phyloP scores from a whole-genome alignment of 2,888 invertebrate species.

The Andrena trimmerana region DNA sequence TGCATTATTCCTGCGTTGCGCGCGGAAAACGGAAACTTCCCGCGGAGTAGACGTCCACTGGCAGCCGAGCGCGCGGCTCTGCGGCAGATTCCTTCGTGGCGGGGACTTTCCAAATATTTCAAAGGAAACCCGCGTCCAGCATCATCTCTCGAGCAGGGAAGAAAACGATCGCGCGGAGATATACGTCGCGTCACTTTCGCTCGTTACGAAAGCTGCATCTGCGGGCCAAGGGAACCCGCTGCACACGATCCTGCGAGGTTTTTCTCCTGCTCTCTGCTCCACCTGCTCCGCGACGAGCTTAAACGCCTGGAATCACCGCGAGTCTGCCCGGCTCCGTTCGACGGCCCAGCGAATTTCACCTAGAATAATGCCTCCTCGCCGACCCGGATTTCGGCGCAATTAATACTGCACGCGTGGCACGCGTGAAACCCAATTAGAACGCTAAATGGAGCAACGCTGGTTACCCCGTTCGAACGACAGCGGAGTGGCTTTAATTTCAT shows the following conservation, averaged over 20 bases:
- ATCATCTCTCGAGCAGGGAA: conserved; percentile 12
- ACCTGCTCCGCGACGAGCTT: neutral
- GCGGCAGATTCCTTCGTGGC: neutral
- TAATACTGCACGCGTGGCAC: conserved; percentile 9
- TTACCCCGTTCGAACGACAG: neutral
- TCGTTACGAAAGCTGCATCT: conserved; percentile 65
- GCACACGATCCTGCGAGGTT: conserved; percentile 14
- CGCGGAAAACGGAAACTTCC: conserved; percentile 2
- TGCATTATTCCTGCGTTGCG: conserved; percentile 21
- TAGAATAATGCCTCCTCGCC: neutral
- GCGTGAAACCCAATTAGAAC: conserved; percentile 9
- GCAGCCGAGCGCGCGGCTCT: conserved; percentile 17
- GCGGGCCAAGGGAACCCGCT: conserved; percentile 21
- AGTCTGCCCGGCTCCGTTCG: neutral
- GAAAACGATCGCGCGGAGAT: conserved; percentile 37
- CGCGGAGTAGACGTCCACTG: neutral
- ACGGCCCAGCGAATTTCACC: conserved; percentile 45
- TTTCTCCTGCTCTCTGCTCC: conserved; percentile 25
- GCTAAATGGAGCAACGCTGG: neutral
- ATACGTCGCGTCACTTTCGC: conserved; percentile 60
- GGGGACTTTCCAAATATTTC: conserved; percentile 36
- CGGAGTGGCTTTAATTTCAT: neutral
- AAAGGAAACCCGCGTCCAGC: conserved; percentile 19
- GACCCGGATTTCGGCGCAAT: conserved; percentile 44
- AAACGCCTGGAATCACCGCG: conserved; percentile 23